phyloP scores from a whole-genome alignment of 2,797 vertebrate species.

The Triplophysa bombifrons region DNA sequence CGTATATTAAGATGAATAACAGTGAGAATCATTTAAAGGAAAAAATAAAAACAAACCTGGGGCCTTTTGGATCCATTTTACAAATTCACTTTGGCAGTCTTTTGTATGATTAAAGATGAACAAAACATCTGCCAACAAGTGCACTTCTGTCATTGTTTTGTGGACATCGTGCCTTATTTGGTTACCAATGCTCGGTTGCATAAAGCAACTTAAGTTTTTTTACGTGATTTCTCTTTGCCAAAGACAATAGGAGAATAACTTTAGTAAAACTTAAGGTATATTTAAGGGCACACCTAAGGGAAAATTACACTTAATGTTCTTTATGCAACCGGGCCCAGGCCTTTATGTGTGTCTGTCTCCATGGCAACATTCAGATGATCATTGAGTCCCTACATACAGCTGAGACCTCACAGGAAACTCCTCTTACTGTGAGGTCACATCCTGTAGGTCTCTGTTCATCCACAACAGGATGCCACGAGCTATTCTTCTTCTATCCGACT shows the following conservation, averaged over 20 bases:
- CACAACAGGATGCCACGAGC: conserved; percentile 37
- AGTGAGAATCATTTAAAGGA: no score
- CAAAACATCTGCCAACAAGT: not conserved
- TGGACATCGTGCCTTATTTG: not conserved
- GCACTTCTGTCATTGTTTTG: not conserved
- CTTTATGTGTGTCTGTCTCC: not conserved
- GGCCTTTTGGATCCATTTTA: no score
- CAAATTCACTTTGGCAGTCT: no score
- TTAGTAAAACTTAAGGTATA: no score
- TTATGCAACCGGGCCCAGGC: not conserved
- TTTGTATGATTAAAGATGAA: no score
- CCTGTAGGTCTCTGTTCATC: conserved; percentile 29
- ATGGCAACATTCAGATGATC: not conserved
- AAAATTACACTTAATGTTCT: no score
- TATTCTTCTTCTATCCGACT: not conserved
- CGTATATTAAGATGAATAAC: no score
- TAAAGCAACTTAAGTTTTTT: no score
- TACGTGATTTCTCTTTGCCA: no score
- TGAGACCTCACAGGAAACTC: conserved; percentile 27
- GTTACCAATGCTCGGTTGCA: not conserved
- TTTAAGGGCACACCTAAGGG: no score
- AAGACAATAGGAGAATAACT: no score
- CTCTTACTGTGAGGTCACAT: conserved; percentile 29
- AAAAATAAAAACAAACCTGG: no score
- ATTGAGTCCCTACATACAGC: not conserved